Evolutionary conservation across 92 coral and sea anemone species (phyloP).

Genomic region (Siderastrea siderea): DNA sequence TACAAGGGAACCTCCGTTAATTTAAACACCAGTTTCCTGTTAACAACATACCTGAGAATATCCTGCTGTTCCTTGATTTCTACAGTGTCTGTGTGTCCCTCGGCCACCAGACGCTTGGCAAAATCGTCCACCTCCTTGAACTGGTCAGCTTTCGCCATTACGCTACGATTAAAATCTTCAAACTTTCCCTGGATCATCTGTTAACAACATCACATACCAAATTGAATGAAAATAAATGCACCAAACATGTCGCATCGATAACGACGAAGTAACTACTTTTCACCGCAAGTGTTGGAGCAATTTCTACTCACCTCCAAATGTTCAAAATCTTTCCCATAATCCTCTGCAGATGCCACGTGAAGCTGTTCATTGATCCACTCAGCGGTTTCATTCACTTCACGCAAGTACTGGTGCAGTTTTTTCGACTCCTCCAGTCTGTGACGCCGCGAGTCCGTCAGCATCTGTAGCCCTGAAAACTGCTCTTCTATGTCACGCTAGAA

Average conservation of each 20-base stretch:
- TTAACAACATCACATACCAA: background rate
- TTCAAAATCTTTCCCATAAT: constrained; percentile 97
- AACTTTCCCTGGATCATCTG: constrained; percentile 88
- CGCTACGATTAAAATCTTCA: constrained; percentile 88
- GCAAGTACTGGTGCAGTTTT: constrained; percentile 86
- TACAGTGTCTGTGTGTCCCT: constrained; percentile 96
- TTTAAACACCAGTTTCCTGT: background rate
- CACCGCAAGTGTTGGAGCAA: background rate
- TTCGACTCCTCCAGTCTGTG: constrained; percentile 90
- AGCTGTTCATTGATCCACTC: constrained; percentile 97
- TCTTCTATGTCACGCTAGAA: constrained; percentile 93
- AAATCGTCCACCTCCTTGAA: constrained; percentile 88
- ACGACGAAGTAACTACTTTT: too few relatives aligned
- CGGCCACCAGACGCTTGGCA: constrained; percentile 93
- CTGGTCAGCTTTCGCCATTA: constrained; percentile 79
- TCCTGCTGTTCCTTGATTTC: constrained; percentile 96
- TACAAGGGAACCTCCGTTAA: too few relatives aligned
- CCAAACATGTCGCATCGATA: background rate
- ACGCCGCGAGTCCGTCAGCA: constrained; percentile 81
- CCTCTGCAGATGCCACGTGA: constrained; percentile 90
- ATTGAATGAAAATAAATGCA: background rate
- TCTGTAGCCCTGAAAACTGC: constrained; percentile 87
- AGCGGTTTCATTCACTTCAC: constrained; percentile 94
- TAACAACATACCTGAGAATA: constrained; percentile 67
- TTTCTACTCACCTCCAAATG: constrained; percentile 80